Conservation (phyloP, 2,797 vertebrate genomes). For the Pagetopsis macropterus region DNA sequence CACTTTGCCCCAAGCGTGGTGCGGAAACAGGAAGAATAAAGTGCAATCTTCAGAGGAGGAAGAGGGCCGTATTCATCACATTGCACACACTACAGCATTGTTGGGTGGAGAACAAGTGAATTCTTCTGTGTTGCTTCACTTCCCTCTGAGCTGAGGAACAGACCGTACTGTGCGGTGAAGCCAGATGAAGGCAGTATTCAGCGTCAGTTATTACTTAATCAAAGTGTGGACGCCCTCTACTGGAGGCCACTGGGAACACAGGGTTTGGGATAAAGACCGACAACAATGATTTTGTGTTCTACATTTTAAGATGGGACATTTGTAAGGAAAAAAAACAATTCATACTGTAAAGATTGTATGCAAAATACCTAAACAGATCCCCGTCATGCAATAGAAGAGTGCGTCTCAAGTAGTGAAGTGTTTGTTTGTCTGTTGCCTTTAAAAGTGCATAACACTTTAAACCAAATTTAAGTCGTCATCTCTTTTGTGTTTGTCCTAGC, state of each 20-base stretch:
- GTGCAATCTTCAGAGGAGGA: conserved; percentile 18
- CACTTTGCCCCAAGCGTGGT: conserved; percentile 18
- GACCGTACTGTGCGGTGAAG: background rate
- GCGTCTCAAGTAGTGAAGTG: background rate
- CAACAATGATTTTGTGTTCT: background rate
- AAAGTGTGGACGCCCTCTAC: conserved; percentile 63
- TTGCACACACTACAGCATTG: background rate
- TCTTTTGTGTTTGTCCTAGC: background rate
- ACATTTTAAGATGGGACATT: background rate
- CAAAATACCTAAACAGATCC: too few species aligned
- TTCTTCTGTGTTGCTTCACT: conserved; percentile 36
- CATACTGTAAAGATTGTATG: too few species aligned
- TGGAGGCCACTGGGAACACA: conserved; percentile 51
- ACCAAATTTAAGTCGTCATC: background rate
- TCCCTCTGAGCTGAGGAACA: conserved; percentile 23
- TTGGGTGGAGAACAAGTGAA: conserved; percentile 11
- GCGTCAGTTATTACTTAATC: background rate
- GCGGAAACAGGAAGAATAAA: conserved; percentile 37
- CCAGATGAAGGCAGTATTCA: background rate
- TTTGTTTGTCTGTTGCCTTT: background rate
- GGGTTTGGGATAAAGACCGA: background rate
- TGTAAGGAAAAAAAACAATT: too few species aligned
- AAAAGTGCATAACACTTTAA: background rate
- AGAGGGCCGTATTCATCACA: conserved; percentile 15
- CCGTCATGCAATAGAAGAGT: too few species aligned